Percentiles rank a stretch among this genome's conserved stretches.
Evolutionary conservation across 2,888 invertebrate genomes (phyloP).

Genomic region (Diplazon laetatorius): DNA sequence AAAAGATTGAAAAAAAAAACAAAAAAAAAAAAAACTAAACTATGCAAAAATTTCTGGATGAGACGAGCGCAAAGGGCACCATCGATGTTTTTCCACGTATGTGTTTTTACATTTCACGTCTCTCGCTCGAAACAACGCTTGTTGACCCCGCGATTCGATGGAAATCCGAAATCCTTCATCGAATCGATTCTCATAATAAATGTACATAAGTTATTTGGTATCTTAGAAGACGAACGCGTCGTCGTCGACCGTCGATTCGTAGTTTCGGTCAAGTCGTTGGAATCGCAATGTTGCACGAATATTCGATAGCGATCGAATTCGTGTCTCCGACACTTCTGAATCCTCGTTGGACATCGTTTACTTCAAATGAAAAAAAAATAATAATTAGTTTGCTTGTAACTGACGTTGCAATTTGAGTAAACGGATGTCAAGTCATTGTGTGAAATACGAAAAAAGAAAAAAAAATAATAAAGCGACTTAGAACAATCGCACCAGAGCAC

Average conservation of each 20-base stretch:
- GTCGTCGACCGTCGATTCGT: not conserved
- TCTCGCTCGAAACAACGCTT: too few relatives aligned
- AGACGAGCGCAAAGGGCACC: constrained; percentile 23
- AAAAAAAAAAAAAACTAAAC: not conserved
- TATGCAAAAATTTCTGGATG: too few relatives aligned
- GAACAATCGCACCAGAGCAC: constrained; percentile 9
- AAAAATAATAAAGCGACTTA: too few relatives aligned
- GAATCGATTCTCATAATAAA: constrained; percentile 22
- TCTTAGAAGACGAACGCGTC: not conserved
- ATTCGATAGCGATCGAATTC: not conserved
- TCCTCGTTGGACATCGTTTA: not conserved
- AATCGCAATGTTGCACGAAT: constrained; percentile 4
- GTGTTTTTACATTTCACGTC: constrained; percentile 8
- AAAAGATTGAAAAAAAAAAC: not conserved
- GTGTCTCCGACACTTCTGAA: not conserved
- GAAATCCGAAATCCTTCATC: not conserved
- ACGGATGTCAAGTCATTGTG: not conserved
- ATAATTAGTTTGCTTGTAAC: not conserved
- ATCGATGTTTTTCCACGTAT: constrained; percentile 46
- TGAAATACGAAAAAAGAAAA: not conserved
- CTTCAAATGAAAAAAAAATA: too few relatives aligned
- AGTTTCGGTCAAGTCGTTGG: not conserved
- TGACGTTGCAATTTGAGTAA: not conserved
- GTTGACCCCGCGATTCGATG: too few relatives aligned
- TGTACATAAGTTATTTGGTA: constrained; percentile 38